Conservation (phyloP, 2,113 vertebrate genomes). For the Ardeotis arabs region DNA sequence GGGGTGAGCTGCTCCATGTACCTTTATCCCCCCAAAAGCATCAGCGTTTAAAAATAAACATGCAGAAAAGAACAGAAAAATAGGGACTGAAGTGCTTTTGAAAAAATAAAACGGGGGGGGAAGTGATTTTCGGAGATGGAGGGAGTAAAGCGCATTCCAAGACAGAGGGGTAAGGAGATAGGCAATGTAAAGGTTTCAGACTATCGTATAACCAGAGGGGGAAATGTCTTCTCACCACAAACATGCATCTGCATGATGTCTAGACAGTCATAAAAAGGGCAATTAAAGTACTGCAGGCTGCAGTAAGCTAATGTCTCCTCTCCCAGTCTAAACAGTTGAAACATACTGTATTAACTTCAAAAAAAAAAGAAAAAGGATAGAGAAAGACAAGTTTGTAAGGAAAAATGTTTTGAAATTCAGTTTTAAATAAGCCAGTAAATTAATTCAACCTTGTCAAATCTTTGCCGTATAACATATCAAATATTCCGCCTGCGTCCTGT, state of each 20-base stretch:
- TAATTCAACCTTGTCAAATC: constrained; percentile 77
- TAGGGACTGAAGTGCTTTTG: background rate
- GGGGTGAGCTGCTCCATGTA: background rate
- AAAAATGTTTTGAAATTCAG: constrained; percentile 66
- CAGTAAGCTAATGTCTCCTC: constrained; percentile 67
- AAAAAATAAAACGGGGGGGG: background rate
- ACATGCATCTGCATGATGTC: constrained; percentile 79
- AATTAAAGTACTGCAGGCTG: constrained; percentile 74
- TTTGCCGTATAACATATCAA: constrained; percentile 74
- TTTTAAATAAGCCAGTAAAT: constrained; percentile 72
- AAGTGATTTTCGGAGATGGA: background rate
- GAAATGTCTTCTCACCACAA: constrained; percentile 72
- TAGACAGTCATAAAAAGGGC: constrained; percentile 81
- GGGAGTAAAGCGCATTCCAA: constrained; percentile 1
- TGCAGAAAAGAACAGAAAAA: background rate
- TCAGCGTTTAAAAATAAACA: background rate
- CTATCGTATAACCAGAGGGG: constrained; percentile 67
- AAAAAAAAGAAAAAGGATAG: background rate
- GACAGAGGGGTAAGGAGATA: constrained; percentile 56
- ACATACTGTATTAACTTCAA: background rate
- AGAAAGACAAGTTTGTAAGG: constrained; percentile 34
- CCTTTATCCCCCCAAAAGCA: background rate
- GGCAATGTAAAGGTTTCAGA: constrained; percentile 66
- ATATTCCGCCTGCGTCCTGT: constrained; percentile 81
- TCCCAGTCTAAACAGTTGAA: constrained; percentile 63